Conservation (phyloP, 2,888 invertebrate genomes). For the Papilio protenor region DNA sequence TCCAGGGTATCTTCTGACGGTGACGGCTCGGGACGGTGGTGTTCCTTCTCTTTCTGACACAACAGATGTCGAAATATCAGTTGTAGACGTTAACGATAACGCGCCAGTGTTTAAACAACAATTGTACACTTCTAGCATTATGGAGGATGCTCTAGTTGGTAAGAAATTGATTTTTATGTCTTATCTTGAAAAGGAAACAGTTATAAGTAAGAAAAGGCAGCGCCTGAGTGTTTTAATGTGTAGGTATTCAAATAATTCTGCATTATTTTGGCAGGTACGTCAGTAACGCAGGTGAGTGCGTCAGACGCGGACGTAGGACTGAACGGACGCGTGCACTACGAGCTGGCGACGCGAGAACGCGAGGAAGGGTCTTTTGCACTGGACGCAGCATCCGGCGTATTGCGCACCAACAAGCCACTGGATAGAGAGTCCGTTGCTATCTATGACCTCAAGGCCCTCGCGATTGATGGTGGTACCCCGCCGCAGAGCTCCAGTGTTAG, state of each 20-base stretch:
- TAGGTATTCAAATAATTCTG: background rate
- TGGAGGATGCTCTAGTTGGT: slow-evolving; percentile 95
- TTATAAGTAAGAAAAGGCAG: background rate
- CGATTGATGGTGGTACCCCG: slow-evolving; percentile 95
- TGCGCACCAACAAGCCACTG: slow-evolving; percentile 94
- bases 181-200: background rate
- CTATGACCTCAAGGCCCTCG: slow-evolving; percentile 94
- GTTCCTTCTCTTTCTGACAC: slow-evolving; percentile 95
- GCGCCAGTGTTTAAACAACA: slow-evolving; percentile 93
- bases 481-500: slow-evolving; percentile 83
- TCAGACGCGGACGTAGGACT: slow-evolving; percentile 93
- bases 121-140: slow-evolving; percentile 91
- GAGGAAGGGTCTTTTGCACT: slow-evolving; percentile 96
- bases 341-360: slow-evolving; percentile 87
- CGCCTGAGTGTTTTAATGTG: background rate
- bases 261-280: slow-evolving; percentile 81
- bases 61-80: slow-evolving; percentile 97
- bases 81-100: slow-evolving; percentile 98
- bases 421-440: slow-evolving; percentile 95
- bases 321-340: slow-evolving; percentile 94
- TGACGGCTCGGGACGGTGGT: slow-evolving; percentile 97
- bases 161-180: slow-evolving; percentile 51
- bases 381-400: slow-evolving; percentile 95
- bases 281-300: slow-evolving; percentile 91
- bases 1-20: slow-evolving; percentile 92